Evolutionary conservation across 2,797 vertebrate species (phyloP), one percentile per base, ranked within the genome.

Genomic region (Euthynnus affinis): DNA sequence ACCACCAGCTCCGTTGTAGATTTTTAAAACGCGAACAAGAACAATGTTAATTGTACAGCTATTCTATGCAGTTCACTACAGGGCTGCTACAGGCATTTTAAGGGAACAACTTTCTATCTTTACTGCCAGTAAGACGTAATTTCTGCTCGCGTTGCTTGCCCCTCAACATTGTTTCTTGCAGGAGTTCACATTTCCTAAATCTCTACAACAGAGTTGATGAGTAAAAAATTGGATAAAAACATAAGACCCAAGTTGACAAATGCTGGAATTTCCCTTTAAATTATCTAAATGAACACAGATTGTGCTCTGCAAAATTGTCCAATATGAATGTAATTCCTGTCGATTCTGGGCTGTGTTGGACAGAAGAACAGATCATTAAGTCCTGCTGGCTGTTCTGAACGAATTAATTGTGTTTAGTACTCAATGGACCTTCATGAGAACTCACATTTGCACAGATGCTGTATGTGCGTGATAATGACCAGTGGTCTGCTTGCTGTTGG

Each of bases 401-500:
- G 78, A 85, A 85, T 88, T 76, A 80, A 93, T 90, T 91, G 91
- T 90, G 86, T 87, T 84, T 79, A 44, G 58, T 42, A 66, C 88
- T 90, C 86, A 92, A 91, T 85, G 81, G 88, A 86, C 86, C 72
- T 83, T 88, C 87, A 94, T 94, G 91, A 93, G 90, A 93, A 93
- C 89, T 93, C 92, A 91, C 79, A 90, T 86, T 88, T 89, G 86
- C 86, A 93, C 93, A 94, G 91, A 95, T 93, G 89, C 87, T 86
- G 72, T 52, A 51, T 87, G 91, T 87, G 85, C 71, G 81, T 83
- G 83, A 84, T 88, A 83, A 90, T 82, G 87, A 79, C 92, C 93
- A 93, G 93, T 80, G 85, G 86, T 86, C 92, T 87, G 91, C 86
- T 92, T 88, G 90, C 87, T 84, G 82, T 71, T 94, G 92, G 93